phyloP scores from a whole-genome alignment of 2,113 vertebrate species.

The Tursiops truncatus region DNA sequence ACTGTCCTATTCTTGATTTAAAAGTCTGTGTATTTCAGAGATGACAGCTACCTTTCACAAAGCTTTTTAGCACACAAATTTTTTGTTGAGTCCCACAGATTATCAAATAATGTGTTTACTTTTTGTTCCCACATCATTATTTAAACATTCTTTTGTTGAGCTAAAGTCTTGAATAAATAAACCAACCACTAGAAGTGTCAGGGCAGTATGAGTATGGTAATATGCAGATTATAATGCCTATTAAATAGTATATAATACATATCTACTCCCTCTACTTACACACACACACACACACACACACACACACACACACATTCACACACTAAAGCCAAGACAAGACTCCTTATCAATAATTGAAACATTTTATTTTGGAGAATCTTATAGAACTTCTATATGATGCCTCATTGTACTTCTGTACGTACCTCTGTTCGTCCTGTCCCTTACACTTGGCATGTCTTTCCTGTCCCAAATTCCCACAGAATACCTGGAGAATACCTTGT shows the following conservation, averaged over 20 bases:
- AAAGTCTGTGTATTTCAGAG: neutral
- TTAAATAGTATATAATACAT: neutral
- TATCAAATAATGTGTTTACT: neutral
- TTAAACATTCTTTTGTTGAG: neutral
- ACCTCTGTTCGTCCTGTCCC: neutral
- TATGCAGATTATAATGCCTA: neutral
- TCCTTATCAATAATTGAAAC: neutral
- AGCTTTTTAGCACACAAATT: neutral
- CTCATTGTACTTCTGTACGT: neutral
- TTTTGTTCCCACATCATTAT: neutral
- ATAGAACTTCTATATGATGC: neutral
- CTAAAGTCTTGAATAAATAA: neutral
- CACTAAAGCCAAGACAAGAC: neutral
- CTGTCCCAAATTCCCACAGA: neutral
- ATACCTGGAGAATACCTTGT: neutral
- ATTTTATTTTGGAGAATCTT: neutral
- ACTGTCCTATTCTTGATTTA: neutral
- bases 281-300: neutral
- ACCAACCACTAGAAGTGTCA: neutral
- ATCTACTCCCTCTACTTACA: neutral
- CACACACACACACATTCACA: neutral
- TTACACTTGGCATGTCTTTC: neutral
- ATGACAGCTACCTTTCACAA: neutral
- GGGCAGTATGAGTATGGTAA: neutral
- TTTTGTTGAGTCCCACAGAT: neutral